A percentile compares a stretch with the other conserved stretches of the same genome.
Conservation (phyloP, 1,140 invertebrate species). For the Drosophila parabipectinata region DNA sequence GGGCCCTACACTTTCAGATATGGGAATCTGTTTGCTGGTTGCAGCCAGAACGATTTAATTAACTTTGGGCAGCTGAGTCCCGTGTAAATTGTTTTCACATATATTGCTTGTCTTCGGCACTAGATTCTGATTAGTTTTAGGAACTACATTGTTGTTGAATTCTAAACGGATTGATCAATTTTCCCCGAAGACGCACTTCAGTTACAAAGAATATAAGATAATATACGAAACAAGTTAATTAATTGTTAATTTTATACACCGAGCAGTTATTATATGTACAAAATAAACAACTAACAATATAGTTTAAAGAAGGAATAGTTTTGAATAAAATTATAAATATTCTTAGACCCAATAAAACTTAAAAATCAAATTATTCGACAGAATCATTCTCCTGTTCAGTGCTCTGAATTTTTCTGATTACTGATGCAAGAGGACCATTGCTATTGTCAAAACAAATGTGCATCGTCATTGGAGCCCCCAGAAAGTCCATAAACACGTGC, state of each 20-base stretch:
- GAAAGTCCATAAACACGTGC: slow-evolving; percentile 76
- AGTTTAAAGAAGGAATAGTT: too few relatives aligned
- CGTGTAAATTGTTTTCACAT: slow-evolving; percentile 28
- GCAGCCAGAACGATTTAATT: slow-evolving; percentile 70
- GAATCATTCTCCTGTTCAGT: too few relatives aligned
- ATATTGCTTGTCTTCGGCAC: slow-evolving; percentile 16
- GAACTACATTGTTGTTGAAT: neutral
- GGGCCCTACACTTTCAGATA: slow-evolving; percentile 33
- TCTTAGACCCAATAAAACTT: too few relatives aligned
- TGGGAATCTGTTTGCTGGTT: slow-evolving; percentile 42
- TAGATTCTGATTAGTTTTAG: slow-evolving; percentile 6
- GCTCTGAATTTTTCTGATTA: neutral
- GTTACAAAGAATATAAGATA: too few relatives aligned
- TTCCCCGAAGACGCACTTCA: neutral
- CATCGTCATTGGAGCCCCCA: slow-evolving; percentile 28
- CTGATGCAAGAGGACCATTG: slow-evolving; percentile 36
- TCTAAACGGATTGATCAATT: neutral
- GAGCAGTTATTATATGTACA: too few relatives aligned
- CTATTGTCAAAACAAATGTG: slow-evolving; percentile 52
- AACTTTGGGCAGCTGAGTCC: slow-evolving; percentile 68
- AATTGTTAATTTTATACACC: too few relatives aligned
- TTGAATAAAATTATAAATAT: too few relatives aligned
- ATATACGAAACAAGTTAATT: too few relatives aligned
- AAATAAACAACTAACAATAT: too few relatives aligned
- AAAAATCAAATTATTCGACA: too few relatives aligned